Evolutionary conservation across 2,888 invertebrate genomes (phyloP).

Genomic region (Erebia aethiops): DNA sequence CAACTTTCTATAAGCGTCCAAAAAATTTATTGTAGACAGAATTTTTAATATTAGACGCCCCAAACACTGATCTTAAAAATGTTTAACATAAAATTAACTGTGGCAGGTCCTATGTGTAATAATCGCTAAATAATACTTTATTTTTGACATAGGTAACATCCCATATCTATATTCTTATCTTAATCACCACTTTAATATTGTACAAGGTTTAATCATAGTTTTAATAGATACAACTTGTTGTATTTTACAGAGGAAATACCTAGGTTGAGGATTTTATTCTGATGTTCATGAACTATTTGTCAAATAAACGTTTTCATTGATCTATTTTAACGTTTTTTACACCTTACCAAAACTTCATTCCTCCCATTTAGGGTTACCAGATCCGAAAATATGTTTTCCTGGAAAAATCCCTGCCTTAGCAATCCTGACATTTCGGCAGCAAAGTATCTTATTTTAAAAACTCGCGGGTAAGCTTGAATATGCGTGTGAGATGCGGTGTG

Average conservation of each 20-base stretch:
- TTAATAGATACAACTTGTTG: constrained; percentile 31
- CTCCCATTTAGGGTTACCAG: too few relatives aligned
- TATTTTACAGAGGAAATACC: constrained; percentile 35
- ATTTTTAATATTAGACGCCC: not conserved
- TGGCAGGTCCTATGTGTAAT: not conserved
- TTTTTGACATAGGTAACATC: not conserved
- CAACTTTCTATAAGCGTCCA: not conserved
- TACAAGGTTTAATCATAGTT: constrained; percentile 32
- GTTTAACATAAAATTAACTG: not conserved
- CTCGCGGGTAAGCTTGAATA: too few relatives aligned
- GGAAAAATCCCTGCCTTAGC: too few relatives aligned
- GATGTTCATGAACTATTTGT: constrained; percentile 57
- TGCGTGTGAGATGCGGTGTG: too few relatives aligned
- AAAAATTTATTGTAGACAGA: not conserved
- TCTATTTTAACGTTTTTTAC: constrained; percentile 45
- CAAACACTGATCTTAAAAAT: not conserved
- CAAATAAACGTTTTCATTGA: constrained; percentile 53
- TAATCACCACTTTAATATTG: constrained; percentile 5
- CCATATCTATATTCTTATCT: too few relatives aligned
- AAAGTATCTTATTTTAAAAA: too few relatives aligned
- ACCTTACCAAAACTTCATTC: not conserved
- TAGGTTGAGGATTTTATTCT: constrained; percentile 40
- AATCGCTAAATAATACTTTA: not conserved
- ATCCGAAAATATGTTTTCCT: too few relatives aligned
- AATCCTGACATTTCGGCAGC: too few relatives aligned